Percentiles rank a stretch among this genome's conserved stretches.
phyloP scores from a whole-genome alignment of 2,113 vertebrate species.

The Anhinga rufa region DNA sequence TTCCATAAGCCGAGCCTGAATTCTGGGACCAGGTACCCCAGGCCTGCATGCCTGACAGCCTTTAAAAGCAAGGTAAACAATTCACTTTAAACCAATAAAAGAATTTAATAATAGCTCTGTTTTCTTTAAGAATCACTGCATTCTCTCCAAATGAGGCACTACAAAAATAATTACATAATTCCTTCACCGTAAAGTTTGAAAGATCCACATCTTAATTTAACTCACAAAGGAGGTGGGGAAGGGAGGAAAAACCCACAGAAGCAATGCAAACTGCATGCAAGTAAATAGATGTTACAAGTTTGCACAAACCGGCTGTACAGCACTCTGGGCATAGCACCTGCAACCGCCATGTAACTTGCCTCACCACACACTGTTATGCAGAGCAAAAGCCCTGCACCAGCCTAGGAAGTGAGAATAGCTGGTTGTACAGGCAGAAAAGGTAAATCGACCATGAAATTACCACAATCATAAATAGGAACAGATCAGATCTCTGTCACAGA shows the following conservation, averaged over 20 bases:
- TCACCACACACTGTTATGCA: accelerated
- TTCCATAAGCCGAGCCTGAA: neutral
- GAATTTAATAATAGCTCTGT: neutral
- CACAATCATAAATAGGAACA: neutral
- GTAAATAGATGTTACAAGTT: neutral
- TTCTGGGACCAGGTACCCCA: neutral
- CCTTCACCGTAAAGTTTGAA: neutral
- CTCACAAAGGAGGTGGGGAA: neutral
- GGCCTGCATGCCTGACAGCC: neutral
- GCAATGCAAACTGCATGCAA: neutral
- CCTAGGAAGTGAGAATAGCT: neutral
- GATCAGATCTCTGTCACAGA: neutral
- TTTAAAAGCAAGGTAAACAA: neutral
- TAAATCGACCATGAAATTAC: neutral
- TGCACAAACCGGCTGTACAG: neutral
- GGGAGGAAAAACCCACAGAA: neutral
- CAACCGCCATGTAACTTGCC: neutral
- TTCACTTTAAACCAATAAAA: neutral
- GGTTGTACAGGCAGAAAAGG: neutral
- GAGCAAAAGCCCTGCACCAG: neutral
- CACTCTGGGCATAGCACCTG: neutral
- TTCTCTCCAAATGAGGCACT: neutral
- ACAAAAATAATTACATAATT: neutral
- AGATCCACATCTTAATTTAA: neutral
- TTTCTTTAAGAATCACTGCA: neutral